Conservation (phyloP, 2,797 vertebrate genomes). For the Etheostoma perlongum region DNA sequence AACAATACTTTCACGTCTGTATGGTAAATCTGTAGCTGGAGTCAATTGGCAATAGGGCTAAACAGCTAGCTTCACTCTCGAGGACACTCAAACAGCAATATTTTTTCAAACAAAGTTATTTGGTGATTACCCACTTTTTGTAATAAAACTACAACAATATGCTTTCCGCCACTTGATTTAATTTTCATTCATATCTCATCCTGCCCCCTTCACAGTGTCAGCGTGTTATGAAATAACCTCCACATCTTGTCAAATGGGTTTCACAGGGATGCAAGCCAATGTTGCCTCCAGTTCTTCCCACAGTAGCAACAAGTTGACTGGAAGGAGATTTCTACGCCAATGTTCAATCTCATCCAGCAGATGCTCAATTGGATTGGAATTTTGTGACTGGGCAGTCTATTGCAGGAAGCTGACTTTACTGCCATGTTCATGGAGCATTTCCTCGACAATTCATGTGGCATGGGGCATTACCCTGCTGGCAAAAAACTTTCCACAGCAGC, state of each 20-base stretch:
- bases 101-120: too few species aligned
- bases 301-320: slow-evolving; percentile 60
- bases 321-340: slow-evolving; percentile 53
- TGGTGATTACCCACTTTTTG: background rate
- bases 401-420: slow-evolving; percentile 61
- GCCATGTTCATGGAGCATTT: slow-evolving; percentile 61
- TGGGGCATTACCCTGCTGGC: slow-evolving; percentile 63
- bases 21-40: too few species aligned
- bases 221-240: slow-evolving; percentile 55
- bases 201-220: slow-evolving; percentile 34
- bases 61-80: too few species aligned
- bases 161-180: slow-evolving; percentile 13
- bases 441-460: slow-evolving; percentile 60
- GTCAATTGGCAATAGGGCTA: too few species aligned
- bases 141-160: background rate
- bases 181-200: slow-evolving; percentile 25
- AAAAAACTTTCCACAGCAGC: slow-evolving; percentile 52
- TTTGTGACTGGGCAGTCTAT: slow-evolving; percentile 59
- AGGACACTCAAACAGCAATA: too few species aligned
- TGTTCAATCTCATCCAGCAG: slow-evolving; percentile 68
- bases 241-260: slow-evolving; percentile 52
- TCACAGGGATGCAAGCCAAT: slow-evolving; percentile 50
- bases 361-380: slow-evolving; percentile 74
- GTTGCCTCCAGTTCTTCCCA: slow-evolving; percentile 61
- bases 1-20: too few species aligned